Evolutionary conservation across 2,888 invertebrate genomes (phyloP).

Genomic region (Dioctria rufipes): DNA sequence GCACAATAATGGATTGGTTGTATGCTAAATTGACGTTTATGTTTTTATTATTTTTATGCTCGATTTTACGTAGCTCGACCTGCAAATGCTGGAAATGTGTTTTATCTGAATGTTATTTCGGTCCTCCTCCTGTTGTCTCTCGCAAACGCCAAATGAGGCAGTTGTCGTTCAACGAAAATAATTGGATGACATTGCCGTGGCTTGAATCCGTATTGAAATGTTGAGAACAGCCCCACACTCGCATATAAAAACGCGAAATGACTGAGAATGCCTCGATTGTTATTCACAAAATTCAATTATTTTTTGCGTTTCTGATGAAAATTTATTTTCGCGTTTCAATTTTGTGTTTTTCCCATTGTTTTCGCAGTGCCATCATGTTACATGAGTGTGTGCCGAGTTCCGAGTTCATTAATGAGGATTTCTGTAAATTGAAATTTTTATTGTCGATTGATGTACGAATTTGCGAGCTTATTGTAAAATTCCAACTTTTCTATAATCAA

Average conservation of each 20-base stretch:
- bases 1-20: conserved; percentile 63
- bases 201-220: conserved; percentile 55
- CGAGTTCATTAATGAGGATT: neutral
- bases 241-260: conserved; percentile 42
- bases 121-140: conserved; percentile 28
- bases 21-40: conserved; percentile 64
- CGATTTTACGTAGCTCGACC: conserved; percentile 18
- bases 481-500: no score
- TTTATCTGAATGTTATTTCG: conserved; percentile 35
- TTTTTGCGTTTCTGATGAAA: conserved; percentile 41
- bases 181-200: conserved; percentile 58
- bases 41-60: conserved; percentile 62
- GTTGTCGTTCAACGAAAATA: conserved; percentile 57
- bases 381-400: neutral
- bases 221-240: conserved; percentile 45
- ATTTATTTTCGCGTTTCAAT: conserved; percentile 19
- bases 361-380: neutral
- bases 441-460: neutral
- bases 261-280: conserved; percentile 56
- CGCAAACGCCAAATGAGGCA: conserved; percentile 42
- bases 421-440: conserved; percentile 1
- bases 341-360: conserved; percentile 42
- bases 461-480: no score
- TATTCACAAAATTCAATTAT: conserved; percentile 56
- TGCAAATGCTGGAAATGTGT: conserved; percentile 48